Evolutionary conservation across 2,113 vertebrate species (phyloP).

Genomic region (Pluvianellus socialis): DNA sequence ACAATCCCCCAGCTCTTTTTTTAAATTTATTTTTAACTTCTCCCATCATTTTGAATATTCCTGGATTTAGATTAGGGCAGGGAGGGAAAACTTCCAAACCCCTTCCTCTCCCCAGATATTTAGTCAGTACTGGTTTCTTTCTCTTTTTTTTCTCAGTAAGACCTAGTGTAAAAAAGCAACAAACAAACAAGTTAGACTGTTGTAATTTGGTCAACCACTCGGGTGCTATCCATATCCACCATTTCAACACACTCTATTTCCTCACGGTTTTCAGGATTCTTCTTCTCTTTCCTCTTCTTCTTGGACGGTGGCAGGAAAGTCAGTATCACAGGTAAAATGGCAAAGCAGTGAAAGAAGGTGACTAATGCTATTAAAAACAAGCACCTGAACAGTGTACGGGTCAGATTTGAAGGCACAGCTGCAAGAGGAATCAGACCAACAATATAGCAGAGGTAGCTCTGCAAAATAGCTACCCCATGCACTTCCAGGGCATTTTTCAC

Average conservation of each 20-base stretch:
- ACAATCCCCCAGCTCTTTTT: background rate
- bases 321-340: conserved; percentile 97
- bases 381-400: conserved; percentile 97
- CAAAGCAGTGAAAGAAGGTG: conserved; percentile 98
- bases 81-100: conserved; percentile 11
- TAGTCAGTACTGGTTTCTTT: conserved; percentile 58
- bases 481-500: conserved; percentile 94
- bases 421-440: conserved; percentile 94
- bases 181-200: conserved; percentile 86
- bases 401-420: conserved; percentile 96
- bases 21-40: background rate
- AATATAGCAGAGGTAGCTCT: conserved; percentile 95
- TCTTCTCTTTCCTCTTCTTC: conserved; percentile 85
- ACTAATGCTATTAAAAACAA: conserved; percentile 95
- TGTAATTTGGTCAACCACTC: conserved; percentile 98
- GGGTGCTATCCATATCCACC: conserved; percentile 94
- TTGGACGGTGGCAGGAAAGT: conserved; percentile 98
- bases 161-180: conserved; percentile 75
- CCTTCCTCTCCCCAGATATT: conserved; percentile 30
- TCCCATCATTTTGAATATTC: conserved; percentile 52
- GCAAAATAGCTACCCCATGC: conserved; percentile 94
- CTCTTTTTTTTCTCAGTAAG: conserved; percentile 54
- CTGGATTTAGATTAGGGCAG: conserved; percentile 50
- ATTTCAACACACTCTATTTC: conserved; percentile 98
- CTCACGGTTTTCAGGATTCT: conserved; percentile 83